Percentiles rank a stretch among this genome's conserved stretches.
These are phyloP conservation scores for Eristalis tenax DNA, from an alignment of 2,888 invertebrate genomes.

Conservation along the genomic window DNA sequence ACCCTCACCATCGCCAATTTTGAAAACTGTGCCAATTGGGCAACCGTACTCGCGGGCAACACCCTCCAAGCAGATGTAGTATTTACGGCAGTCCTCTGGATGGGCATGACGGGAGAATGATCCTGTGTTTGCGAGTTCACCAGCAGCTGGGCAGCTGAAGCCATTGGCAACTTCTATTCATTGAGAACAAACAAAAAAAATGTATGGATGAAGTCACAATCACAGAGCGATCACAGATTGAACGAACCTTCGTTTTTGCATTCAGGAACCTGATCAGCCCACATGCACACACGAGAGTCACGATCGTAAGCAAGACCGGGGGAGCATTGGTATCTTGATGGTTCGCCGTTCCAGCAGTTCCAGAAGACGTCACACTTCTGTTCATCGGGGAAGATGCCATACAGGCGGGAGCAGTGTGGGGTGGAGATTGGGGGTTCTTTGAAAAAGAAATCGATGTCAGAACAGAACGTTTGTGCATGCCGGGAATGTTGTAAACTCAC, in stretches of 20 bases:
- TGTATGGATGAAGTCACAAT: not conserved
- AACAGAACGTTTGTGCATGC: not conserved
- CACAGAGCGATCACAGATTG: not conserved
- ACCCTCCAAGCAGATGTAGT: conserved; percentile 96
- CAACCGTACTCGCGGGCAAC: conserved; percentile 96
- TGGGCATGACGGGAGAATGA: conserved; percentile 97
- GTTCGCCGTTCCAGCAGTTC: conserved; percentile 98
- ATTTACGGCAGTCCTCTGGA: conserved; percentile 96
- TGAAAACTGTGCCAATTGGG: conserved; percentile 97
- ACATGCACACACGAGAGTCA: conserved; percentile 96
- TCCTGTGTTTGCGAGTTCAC: conserved; percentile 91
- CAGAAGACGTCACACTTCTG: conserved; percentile 96
- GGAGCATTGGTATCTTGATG: conserved; percentile 96
- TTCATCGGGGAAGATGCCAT: conserved; percentile 95
- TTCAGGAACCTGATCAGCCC: conserved; percentile 97
- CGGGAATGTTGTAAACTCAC: conserved; percentile 82
- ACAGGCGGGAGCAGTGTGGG: conserved; percentile 91
- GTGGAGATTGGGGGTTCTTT: conserved; percentile 92
- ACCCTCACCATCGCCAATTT: conserved; percentile 94
- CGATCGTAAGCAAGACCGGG: conserved; percentile 97
- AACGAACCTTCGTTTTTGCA: conserved; percentile 92
- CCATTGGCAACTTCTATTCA: conserved; percentile 93
- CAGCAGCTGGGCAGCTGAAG: conserved; percentile 90
- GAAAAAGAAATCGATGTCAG: not conserved
- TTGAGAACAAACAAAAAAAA: conserved; percentile 69